These are phyloP conservation scores for Beris morrisii DNA, from an alignment of 2,888 invertebrate species.

Conservation along the genomic window DNA sequence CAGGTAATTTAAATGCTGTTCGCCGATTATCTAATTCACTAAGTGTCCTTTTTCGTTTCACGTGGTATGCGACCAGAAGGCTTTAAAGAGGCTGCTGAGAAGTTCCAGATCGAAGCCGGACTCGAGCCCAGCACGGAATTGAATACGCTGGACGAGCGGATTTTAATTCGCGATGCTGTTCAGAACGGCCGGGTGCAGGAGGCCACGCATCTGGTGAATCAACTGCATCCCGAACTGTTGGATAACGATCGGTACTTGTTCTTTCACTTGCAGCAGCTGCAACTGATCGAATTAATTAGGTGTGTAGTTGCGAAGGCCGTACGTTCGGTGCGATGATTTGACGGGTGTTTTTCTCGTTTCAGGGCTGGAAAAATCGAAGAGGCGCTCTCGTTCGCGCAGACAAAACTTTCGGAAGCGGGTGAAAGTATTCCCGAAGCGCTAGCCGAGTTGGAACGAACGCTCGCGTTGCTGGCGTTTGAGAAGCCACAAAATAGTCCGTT, in stretches of 20 bases:
- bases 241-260: constrained; percentile 94
- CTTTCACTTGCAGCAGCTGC: constrained; percentile 79
- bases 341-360: constrained; percentile 16
- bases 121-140: constrained; percentile 75
- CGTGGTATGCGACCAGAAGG: constrained; percentile 65
- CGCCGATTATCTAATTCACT: not conserved
- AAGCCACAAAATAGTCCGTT: constrained; percentile 95
- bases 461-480: constrained; percentile 94
- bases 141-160: constrained; percentile 86
- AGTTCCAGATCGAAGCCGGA: constrained; percentile 94
- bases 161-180: constrained; percentile 90
- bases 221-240: constrained; percentile 89
- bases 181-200: constrained; percentile 90
- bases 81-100: constrained; percentile 95
- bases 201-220: constrained; percentile 91
- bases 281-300: constrained; percentile 55
- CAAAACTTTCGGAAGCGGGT: constrained; percentile 81
- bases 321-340: not conserved
- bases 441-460: constrained; percentile 85
- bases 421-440: constrained; percentile 71
- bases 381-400: constrained; percentile 83
- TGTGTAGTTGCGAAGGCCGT: constrained; percentile 31
- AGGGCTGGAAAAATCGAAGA: constrained; percentile 78
- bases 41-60: constrained; percentile 40
- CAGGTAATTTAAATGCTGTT: constrained; percentile 64